A percentile compares a stretch with the other conserved stretches of the same genome.
Evolutionary conservation across 2,888 invertebrate species (phyloP).

Genomic region (Rhogogaster chlorosoma): DNA sequence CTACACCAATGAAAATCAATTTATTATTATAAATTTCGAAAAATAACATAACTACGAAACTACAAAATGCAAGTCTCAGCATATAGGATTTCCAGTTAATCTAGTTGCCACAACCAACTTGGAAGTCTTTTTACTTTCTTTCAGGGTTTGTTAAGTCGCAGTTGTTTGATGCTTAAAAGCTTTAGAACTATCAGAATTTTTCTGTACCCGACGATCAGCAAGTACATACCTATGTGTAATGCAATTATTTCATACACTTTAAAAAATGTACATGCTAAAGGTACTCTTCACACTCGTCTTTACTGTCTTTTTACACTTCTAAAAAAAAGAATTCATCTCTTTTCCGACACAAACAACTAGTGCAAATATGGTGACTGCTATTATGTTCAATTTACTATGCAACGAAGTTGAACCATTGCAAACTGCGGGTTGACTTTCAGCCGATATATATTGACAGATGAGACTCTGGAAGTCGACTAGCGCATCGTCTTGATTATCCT

Average conservation of each 20-base stretch:
- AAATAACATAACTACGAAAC: not conserved
- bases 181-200: too few species aligned
- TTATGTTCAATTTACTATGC: not conserved
- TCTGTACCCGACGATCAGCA: too few species aligned
- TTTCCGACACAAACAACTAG: not conserved
- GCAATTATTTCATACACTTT: not conserved
- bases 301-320: not conserved
- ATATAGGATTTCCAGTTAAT: too few species aligned
- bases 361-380: not conserved
- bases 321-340: not conserved
- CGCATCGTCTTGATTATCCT: not conserved
- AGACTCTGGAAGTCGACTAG: not conserved
- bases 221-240: too few species aligned
- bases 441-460: not conserved
- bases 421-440: not conserved
- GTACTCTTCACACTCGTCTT: too few species aligned
- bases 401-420: not conserved
- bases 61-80: too few species aligned
- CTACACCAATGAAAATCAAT: not conserved
- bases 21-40: not conserved
- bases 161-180: too few species aligned
- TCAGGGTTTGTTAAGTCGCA: too few species aligned
- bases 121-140: too few species aligned
- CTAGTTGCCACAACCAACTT: too few species aligned
- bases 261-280: not conserved